Evolutionary conservation across 2,113 vertebrate species (phyloP).

Genomic region (Forbesichthys papilliferus): DNA sequence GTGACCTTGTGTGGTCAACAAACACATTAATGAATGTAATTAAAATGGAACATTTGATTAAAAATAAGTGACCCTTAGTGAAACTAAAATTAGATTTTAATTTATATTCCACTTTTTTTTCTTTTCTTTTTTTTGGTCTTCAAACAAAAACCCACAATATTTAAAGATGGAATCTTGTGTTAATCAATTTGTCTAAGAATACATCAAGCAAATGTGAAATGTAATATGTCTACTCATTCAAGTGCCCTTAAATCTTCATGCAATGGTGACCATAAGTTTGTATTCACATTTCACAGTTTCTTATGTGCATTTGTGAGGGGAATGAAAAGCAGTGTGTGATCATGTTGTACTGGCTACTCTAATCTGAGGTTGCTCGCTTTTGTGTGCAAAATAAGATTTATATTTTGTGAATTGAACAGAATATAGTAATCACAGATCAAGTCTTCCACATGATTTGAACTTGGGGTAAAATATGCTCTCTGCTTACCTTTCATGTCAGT

Average conservation of each 20-base stretch:
- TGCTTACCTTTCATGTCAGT: constrained; percentile 73
- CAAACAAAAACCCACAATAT: neutral
- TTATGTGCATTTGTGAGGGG: neutral
- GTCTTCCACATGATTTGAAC: constrained; percentile 77
- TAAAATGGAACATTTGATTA: constrained; percentile 66
- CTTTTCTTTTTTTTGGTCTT: neutral
- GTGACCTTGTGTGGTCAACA: constrained; percentile 73
- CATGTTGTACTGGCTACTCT: too few relatives aligned
- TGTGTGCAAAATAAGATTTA: constrained; percentile 26
- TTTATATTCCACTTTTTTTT: constrained; percentile 18
- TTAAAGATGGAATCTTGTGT: neutral
- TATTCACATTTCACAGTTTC: neutral
- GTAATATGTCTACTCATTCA: constrained; percentile 2
- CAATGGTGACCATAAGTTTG: neutral
- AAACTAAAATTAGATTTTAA: constrained; percentile 27
- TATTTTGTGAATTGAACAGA: constrained; percentile 31
- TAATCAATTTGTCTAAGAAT: neutral
- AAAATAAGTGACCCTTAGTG: constrained; percentile 52
- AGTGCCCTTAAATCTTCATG: neutral
- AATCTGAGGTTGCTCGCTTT: too few relatives aligned
- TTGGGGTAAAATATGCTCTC: constrained; percentile 79
- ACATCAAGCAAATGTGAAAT: neutral
- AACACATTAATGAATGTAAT: constrained; percentile 68
- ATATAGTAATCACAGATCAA: constrained; percentile 39
- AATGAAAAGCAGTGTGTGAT: too few relatives aligned